Evolutionary conservation across 2,113 vertebrate genomes (phyloP).

Genomic region (Rostratula benghalensis): DNA sequence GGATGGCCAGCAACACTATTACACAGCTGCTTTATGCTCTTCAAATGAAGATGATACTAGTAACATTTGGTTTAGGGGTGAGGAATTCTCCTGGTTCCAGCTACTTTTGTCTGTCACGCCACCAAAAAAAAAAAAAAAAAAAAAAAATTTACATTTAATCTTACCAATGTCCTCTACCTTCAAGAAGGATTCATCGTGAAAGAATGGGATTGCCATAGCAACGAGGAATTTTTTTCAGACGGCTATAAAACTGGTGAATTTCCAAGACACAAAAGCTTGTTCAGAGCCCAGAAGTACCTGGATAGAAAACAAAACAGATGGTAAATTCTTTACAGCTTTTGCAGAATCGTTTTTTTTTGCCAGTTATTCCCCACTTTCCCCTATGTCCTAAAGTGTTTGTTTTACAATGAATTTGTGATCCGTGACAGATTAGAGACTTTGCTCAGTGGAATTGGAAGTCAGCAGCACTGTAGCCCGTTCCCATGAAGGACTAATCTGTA

Average conservation of each 20-base stretch:
- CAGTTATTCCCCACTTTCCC: conserved; percentile 3
- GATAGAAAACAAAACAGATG: conserved; percentile 83
- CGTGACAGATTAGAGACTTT: not conserved
- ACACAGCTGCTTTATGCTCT: conserved; percentile 24
- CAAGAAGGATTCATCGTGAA: conserved; percentile 77
- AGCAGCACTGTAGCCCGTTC: not conserved
- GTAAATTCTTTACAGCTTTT: conserved; percentile 71
- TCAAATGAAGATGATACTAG: conserved; percentile 33
- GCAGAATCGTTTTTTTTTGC: conserved; percentile 35
- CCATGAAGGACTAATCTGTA: not conserved
- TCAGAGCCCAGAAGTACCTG: conserved; percentile 79
- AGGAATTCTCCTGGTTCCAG: conserved; percentile 66
- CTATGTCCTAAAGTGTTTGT: conserved; percentile 22
- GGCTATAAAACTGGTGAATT: conserved; percentile 78
- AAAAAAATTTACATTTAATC: conserved; percentile 74
- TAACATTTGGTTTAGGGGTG: conserved; percentile 60
- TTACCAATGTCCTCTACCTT: conserved; percentile 82
- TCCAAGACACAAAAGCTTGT: conserved; percentile 75
- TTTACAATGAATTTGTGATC: conserved; percentile 15
- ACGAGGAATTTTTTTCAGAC: conserved; percentile 75
- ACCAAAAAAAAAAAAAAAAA: not conserved
- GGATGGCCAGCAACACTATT: not conserved
- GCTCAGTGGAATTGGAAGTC: not conserved
- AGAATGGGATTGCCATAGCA: conserved; percentile 82
- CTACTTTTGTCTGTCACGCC: conserved; percentile 67